Base-by-base conservation (phyloP, 1,140 invertebrate species). In the Trialeurodes vaporariorum region DNA sequence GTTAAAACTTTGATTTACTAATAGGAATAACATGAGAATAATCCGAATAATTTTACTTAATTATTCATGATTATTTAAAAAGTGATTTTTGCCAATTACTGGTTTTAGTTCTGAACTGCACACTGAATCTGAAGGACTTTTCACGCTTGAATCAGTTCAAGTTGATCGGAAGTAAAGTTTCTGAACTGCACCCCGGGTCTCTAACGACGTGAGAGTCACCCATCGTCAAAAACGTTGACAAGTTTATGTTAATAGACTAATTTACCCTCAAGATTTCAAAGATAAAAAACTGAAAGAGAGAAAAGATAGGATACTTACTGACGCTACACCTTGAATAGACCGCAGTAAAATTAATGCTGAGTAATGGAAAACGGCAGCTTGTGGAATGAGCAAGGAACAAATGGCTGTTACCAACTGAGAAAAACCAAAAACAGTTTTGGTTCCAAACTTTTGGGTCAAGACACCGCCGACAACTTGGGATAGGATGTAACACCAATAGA, bases 381-480 rank as follows among this genome's bases (percentile, higher is more conserved):
- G 75, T 1, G 87, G 86, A 73, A 89, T 88, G 12, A 83, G 78
- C 40, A 89, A 73, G 73, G 86, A 88, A 72, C 86, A 86, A 27
- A 86, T 71, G n/a, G 86, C 87, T 25, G 87, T 88, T 25, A 81
- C 77, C 21, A 86, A 72, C 73, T 89, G 87, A 1, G 87, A 87
- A 68, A 84, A 86, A 59, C 89, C 88, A 70, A 92, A 90, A 58
- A 91, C 86, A 1, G 82, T 78, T 75, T 90, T 90, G 2, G 89
- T 89, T n/a, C 90, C 90, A 74, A 90, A 87, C 71, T 83, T 80
- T 77, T 90, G 87, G 1, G 89, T 89, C n/a, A 90, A 81, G 67
- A 86, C 79, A 40, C 88, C 88, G 21, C 88, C 88, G 12, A 84
- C 83, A 1, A 88, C 81, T 78, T 88, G 87, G 0, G 85, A 86